Evolutionary conservation across 2,888 invertebrate genomes (phyloP).

Genomic region (Chesias legatella): DNA sequence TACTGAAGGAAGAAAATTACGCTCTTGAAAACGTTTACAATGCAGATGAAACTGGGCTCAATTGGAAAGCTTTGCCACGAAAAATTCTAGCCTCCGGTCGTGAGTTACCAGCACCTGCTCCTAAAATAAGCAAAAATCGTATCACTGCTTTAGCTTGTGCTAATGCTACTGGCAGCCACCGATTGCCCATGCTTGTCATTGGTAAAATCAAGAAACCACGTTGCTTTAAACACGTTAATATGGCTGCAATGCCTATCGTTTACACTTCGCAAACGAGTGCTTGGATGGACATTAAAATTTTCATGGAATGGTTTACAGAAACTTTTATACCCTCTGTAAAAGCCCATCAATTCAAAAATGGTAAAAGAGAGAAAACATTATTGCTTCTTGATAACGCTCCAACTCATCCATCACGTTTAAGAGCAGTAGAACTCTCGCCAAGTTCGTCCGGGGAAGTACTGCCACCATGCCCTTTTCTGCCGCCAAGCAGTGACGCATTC

Average conservation of each 20-base stretch:
- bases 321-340: not conserved
- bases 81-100: conserved; percentile 20
- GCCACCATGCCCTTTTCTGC: too few relatives aligned
- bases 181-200: conserved; percentile 22
- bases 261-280: conserved; percentile 21
- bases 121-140: not conserved
- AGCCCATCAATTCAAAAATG: not conserved
- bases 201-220: conserved; percentile 27
- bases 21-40: too few relatives aligned
- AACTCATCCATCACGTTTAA: conserved; percentile 24
- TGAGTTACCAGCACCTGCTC: conserved; percentile 18
- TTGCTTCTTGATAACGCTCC: conserved; percentile 24
- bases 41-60: conserved; percentile 24
- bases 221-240: conserved; percentile 25
- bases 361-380: not conserved
- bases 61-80: conserved; percentile 23
- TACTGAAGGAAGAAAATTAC: too few relatives aligned
- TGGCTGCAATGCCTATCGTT: conserved; percentile 25
- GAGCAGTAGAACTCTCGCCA: too few relatives aligned
- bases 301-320: conserved; percentile 20
- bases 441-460: too few relatives aligned
- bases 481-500: too few relatives aligned
- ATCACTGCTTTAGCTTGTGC: not conserved
- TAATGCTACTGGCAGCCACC: conserved; percentile 22
- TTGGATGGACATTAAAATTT: conserved; percentile 20